Base-by-base conservation (phyloP, 2,888 invertebrate genomes). In the Sminthurides aquaticus region DNA sequence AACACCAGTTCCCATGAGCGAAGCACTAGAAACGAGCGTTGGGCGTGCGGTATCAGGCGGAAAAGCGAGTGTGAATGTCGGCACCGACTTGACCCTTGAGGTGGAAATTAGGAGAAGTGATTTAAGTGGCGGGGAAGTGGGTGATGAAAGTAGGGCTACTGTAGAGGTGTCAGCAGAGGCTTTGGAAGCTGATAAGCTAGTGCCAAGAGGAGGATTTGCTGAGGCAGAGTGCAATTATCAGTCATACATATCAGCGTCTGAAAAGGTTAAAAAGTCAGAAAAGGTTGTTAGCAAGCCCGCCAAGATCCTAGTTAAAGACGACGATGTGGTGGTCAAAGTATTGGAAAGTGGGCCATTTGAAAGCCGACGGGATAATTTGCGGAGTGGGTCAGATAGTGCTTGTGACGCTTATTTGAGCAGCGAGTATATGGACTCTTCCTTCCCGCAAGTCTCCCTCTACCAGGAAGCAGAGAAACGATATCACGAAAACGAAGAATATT, bases 401-500 rank as follows among this genome's bases (percentile, higher is more conserved):
- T 34, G 43, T 34, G 43, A 34, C 43, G 43, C 43, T 34, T 34
- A 34, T 15, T 34, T 34, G 43, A 34, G 43, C 5, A 34, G 43
- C 15, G 43, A 34, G 15, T 34, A 34, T 20, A 52, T 52, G 5
- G 22, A 22, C 20, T 52, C 22, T 22, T 20, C 52, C 11, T 52
- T 18, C 20, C 15, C 8, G 52, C 5, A 20, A 5, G 20, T 52
- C 22, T 52, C 5, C 1, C n/a, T 55, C 1, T 64, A 60, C 28
- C 60, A 60, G 29, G 55, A 64, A 25, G 64, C 64, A n/a, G 64
- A 64, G 22, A 59, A 34, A 22, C 52, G 43, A 2, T 64, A 52
- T 24, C 55, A 60, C 20, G 64, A 64, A 60, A 48, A 28, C 29
- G 29, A 60, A 29, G 64, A 64, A 28, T 25, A 24, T 11, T 22